These are phyloP conservation scores for Drosophila paranaensis DNA, from an alignment of 2,888 invertebrate genomes.

Conservation along the genomic window DNA sequence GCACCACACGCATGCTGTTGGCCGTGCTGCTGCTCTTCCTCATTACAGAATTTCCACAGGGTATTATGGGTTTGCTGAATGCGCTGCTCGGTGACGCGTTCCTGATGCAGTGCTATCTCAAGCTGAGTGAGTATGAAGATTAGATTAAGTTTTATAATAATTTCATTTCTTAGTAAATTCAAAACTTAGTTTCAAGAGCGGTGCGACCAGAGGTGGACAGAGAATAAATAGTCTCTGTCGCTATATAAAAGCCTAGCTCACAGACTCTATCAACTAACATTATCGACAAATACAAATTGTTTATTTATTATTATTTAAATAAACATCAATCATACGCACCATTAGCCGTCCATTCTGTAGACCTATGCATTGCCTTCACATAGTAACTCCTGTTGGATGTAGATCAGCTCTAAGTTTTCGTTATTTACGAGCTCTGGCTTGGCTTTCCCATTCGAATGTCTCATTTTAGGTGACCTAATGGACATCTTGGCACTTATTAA, in stretches of 20 bases:
- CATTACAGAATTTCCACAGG: slow-evolving; percentile 96
- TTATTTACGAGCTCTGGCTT: background rate
- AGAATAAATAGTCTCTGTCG: too few relatives aligned
- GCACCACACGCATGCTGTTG: slow-evolving; percentile 95
- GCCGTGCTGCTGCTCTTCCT: slow-evolving; percentile 94
- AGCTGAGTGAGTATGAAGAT: slow-evolving; percentile 88
- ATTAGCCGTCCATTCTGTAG: too few relatives aligned
- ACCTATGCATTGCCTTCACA: too few relatives aligned
- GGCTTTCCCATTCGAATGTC: slow-evolving; percentile 33
- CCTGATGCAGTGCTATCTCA: slow-evolving; percentile 91
- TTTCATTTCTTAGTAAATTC: too few relatives aligned
- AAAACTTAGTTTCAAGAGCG: background rate
- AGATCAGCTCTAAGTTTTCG: background rate
- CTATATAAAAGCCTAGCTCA: background rate
- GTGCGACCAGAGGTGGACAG: background rate
- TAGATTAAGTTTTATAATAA: too few relatives aligned
- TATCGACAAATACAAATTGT: background rate
- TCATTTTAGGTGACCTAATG: slow-evolving; percentile 90
- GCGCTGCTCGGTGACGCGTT: slow-evolving; percentile 91
- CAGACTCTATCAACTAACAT: too few relatives aligned
- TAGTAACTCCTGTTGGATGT: slow-evolving; percentile 6
- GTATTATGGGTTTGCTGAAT: slow-evolving; percentile 91
- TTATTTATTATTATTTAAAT: too few relatives aligned
- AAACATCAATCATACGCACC: too few relatives aligned
- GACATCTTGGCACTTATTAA: slow-evolving; percentile 96